Base-by-base conservation (phyloP, 1,140 invertebrate genomes). In the Brachionus plicatilis region DNA sequence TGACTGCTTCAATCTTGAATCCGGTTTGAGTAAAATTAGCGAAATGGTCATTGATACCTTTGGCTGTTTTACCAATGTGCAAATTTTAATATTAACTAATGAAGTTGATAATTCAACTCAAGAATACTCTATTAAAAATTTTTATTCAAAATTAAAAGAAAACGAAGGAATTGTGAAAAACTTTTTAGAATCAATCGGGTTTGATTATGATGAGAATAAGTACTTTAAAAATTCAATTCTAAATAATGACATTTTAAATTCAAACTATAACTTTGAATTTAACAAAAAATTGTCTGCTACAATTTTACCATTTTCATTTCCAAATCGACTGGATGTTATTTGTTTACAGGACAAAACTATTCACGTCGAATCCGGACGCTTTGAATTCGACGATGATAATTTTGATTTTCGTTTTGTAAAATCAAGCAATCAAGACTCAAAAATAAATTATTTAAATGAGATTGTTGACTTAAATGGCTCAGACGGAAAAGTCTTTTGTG, bases 361-460 rank as follows among this genome's bases (percentile, higher is more conserved):
- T 50, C 9, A 20, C 20, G 24, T 47, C 24, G 47, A 76, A 12
- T 27, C 17, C 24, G 47, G 43, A 14, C 14, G 27, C 43, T 76
- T 27, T 76, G 41, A 47, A 50, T 76, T 76, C 33, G 72, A 76
- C 50, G 72, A 76, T 5, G 72, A 76, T 5, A 76, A 76, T 50
- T 76, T 76, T 17, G 50, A 11, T 7, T 47, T 50, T n/a, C 8
- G 27, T 7, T 47, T 76, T 24, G 50, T 29, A 6, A 47, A 76
- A 76, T 11, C n/a, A 76, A 47, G 27, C 27, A 47, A 53, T 50
- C 43, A 76, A 27, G 29, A 76, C 33, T 33, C 27, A 76, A 76
- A 76, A 76, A 76, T 76, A 50, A 50, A 27, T 50, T 76, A 50
- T 76, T 50, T 76, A 24, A 76, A 50, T 50, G 72, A 76, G 24